Evolutionary conservation across 35 echinoderm and acorn worm species (phyloP).

Genomic region (Strongylocentrotus purpuratus): DNA sequence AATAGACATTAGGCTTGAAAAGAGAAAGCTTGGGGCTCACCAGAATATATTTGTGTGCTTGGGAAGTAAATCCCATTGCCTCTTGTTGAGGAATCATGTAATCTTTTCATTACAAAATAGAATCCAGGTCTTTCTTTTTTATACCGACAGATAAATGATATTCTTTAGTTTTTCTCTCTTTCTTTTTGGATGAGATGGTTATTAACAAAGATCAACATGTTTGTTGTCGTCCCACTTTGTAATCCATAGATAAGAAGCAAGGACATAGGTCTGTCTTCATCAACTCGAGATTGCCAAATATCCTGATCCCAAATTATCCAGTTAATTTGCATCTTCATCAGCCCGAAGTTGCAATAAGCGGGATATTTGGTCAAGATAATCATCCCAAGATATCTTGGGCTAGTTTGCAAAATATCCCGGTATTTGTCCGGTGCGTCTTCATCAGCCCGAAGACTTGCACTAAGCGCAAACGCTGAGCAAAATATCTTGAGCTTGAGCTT

Average conservation of each 20-base stretch:
- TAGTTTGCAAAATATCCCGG: too few relatives aligned
- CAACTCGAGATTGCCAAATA: too few relatives aligned
- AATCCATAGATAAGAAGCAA: neutral
- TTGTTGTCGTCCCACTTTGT: neutral
- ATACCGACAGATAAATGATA: neutral
- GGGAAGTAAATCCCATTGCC: neutral
- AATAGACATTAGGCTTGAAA: neutral
- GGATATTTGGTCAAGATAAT: too few relatives aligned
- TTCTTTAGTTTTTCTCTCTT: neutral
- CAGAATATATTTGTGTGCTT: neutral
- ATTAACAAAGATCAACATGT: neutral
- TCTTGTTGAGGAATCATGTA: neutral
- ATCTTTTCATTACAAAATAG: neutral
- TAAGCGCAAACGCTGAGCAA: too few relatives aligned
- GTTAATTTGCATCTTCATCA: too few relatives aligned
- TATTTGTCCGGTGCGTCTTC: too few relatives aligned
- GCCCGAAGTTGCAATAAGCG: too few relatives aligned
- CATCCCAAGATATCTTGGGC: too few relatives aligned
- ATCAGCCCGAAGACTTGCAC: too few relatives aligned
- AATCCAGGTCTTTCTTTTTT: neutral
- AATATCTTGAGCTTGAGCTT: too few relatives aligned
- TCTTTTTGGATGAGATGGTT: neutral
- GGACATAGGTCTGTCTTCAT: too few relatives aligned
- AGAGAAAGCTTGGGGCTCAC: neutral
- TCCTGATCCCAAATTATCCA: too few relatives aligned